phyloP scores from a whole-genome alignment of 2,797 vertebrate species.

The Eptatretus atami region DNA sequence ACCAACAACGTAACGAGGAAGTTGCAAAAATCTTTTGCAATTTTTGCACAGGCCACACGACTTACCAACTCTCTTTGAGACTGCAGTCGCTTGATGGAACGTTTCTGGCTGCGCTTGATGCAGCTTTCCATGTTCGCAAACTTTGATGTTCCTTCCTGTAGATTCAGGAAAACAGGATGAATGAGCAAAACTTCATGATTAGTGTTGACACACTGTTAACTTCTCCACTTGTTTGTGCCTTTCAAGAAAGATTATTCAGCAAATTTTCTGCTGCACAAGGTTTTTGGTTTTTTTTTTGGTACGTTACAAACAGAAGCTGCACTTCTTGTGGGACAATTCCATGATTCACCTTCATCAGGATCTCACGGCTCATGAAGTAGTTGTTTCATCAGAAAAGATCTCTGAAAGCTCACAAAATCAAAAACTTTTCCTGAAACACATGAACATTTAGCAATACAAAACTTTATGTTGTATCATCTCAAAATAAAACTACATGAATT shows the following conservation, averaged over 20 bases:
- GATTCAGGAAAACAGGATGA: not conserved
- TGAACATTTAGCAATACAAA: not conserved
- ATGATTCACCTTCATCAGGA: conserved; percentile 48
- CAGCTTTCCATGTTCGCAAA: conserved; percentile 61
- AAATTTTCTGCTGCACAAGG: too few species aligned
- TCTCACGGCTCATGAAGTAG: conserved; percentile 59
- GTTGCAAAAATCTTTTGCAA: too few species aligned
- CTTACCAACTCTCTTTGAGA: conserved; percentile 60
- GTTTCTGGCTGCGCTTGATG: conserved; percentile 73
- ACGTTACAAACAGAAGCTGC: too few species aligned
- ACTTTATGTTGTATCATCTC: too few species aligned
- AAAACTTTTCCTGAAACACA: conserved; percentile 22
- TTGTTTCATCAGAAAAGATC: conserved; percentile 92
- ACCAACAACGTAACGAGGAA: too few species aligned
- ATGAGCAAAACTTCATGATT: too few species aligned
- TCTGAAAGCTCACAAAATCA: conserved; percentile 68
- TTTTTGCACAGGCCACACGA: not conserved
- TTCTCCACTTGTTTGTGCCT: too few species aligned
- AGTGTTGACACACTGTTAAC: too few species aligned
- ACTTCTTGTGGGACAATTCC: not conserved
- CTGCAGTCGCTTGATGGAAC: conserved; percentile 45
- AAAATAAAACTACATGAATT: too few species aligned
- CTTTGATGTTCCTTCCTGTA: conserved; percentile 74
- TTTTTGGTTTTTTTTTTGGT: too few species aligned
- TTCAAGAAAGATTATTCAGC: too few species aligned